Conservation (phyloP, 2,888 invertebrate species). For the Plutella xylostella region DNA sequence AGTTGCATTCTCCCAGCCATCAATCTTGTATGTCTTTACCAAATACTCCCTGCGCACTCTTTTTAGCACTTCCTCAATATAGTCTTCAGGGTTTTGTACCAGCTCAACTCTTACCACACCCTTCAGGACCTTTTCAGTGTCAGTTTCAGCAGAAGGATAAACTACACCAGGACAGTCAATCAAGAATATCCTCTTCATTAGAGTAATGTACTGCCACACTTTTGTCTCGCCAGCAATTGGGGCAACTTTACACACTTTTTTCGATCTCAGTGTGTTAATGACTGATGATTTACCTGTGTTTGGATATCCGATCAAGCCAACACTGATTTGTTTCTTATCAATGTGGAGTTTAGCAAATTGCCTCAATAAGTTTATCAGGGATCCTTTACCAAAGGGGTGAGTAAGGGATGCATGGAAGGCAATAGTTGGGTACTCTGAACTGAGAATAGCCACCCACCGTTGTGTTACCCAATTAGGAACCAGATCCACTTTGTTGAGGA, state of each 20-base stretch:
- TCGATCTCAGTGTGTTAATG: slow-evolving; percentile 94
- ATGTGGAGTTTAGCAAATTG: slow-evolving; percentile 96
- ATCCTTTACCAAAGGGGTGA: slow-evolving; percentile 98
- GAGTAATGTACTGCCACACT: slow-evolving; percentile 99
- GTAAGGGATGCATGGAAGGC: slow-evolving; percentile 99
- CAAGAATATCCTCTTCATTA: slow-evolving; percentile 96
- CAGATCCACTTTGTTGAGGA: slow-evolving; percentile 96
- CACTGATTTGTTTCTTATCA: slow-evolving; percentile 98
- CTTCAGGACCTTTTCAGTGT: slow-evolving; percentile 94
- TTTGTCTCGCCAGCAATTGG: slow-evolving; percentile 98
- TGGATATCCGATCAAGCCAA: slow-evolving; percentile 98
- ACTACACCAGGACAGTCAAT: slow-evolving; percentile 99
- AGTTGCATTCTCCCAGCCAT: slow-evolving; percentile 81
- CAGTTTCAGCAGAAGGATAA: slow-evolving; percentile 95
- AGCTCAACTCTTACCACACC: slow-evolving; percentile 98
- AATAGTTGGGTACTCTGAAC: slow-evolving; percentile 95
- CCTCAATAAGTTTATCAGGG: slow-evolving; percentile 93
- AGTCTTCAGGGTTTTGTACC: slow-evolving; percentile 94
- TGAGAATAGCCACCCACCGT: slow-evolving; percentile 95
- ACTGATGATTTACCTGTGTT: slow-evolving; percentile 99
- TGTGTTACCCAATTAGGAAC: slow-evolving; percentile 99
- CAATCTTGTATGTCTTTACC: slow-evolving; percentile 88
- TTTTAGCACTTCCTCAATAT: slow-evolving; percentile 87
- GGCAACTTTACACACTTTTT: slow-evolving; percentile 98
- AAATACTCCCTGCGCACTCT: slow-evolving; percentile 92